Evolutionary conservation across 1,140 invertebrate species (phyloP).

Genomic region (Tetramorium simillimum): DNA sequence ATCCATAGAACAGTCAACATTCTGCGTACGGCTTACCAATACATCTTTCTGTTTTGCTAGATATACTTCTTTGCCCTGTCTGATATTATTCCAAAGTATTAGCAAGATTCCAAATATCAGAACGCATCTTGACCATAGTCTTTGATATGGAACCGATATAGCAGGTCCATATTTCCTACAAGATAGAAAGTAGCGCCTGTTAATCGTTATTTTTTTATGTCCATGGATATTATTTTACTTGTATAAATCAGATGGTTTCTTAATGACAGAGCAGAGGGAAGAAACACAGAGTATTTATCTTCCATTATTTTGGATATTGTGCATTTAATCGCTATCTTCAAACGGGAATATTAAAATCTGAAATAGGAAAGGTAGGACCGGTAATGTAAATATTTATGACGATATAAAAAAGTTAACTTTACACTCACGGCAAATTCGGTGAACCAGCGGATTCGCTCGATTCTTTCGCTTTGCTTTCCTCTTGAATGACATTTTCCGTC

Average conservation of each 20-base stretch:
- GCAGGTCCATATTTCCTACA: constrained; percentile 83
- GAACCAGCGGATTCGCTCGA: neutral
- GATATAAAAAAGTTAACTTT: neutral
- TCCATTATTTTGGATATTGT: neutral
- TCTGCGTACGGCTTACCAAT: constrained; percentile 86
- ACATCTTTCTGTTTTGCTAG: constrained; percentile 88
- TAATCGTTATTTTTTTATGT: neutral
- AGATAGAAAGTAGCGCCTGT: constrained; percentile 34
- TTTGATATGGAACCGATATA: constrained; percentile 83
- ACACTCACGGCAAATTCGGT: neutral
- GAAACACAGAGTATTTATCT: neutral
- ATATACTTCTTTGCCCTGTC: constrained; percentile 86
- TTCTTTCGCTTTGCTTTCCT: neutral
- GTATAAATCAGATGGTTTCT: neutral
- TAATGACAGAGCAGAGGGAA: neutral
- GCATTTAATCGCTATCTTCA: neutral
- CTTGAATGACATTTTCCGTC: neutral
- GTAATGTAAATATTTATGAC: neutral
- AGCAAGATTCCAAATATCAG: constrained; percentile 86
- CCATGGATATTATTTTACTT: neutral
- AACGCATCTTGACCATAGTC: constrained; percentile 84
- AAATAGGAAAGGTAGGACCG: neutral
- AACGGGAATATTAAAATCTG: neutral
- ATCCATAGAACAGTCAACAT: constrained; percentile 87
- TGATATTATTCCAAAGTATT: constrained; percentile 88